Base-by-base conservation (phyloP, 1,140 invertebrate species). In the Alviniconcha marisindica region DNA sequence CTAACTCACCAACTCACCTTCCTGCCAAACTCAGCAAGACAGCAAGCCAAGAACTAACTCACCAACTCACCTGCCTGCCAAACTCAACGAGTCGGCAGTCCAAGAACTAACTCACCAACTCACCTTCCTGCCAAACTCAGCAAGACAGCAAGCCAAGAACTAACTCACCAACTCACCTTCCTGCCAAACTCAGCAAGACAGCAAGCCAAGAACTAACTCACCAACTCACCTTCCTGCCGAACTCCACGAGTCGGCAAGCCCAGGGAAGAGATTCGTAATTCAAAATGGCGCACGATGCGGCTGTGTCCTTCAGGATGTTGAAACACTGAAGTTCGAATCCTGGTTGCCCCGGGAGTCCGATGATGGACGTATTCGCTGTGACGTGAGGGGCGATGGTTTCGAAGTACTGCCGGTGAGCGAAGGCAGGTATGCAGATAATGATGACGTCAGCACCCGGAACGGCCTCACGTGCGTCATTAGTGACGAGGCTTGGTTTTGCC, bases 261-360 rank as follows among this genome's bases (percentile, higher is more conserved):
- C 90, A 91, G 15, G 91, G 90, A 14, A 86, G 81, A 28, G 83
- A 71, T 36, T 90, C 87, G 78, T 89, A 89, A 36, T 85, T 85
- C 71, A 91, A 80, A 83, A 89, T 76, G 71, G 48, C 48, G 44
- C 81, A 82, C 15, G 31, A 14, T 5, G 40, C 54, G 24, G 78
- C 79, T 60, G 54, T 80, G 36, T 80, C 56, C 69, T 83, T 77
- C 51, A 86, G 38, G 15, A 86, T 79, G 24, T 81, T 73, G 24
- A 79, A 51, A 21, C 85, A 81, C 63, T 85, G 83, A 48, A 92
- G 88, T 63, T 91, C 88, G 77, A 92, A 91, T 1, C 91, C 91
- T 7, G 87, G 79, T 40, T 87, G 86, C 18, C 88, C 88, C 2
- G 90, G 89, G 15, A 89, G 28, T 0, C 90, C 90, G 44, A 88